Percentiles rank a stretch among this genome's conserved stretches.
These are phyloP conservation scores for Acanthurus tractus DNA, from an alignment of 2,797 vertebrate species.

Conservation along the genomic window DNA sequence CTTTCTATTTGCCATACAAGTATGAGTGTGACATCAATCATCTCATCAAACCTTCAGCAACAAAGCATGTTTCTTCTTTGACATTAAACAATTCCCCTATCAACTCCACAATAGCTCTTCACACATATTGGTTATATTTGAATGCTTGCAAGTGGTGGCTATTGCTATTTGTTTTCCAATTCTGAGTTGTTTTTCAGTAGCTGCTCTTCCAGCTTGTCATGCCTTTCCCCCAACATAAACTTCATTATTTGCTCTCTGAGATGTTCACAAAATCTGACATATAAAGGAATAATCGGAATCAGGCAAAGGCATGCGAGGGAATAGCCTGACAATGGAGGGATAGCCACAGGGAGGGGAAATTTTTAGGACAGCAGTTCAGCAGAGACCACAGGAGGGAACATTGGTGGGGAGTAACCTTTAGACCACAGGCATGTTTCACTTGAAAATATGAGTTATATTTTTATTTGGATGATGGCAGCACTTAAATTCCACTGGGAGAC, in stretches of 20 bases:
- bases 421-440: constrained; percentile 58
- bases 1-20: too few species aligned
- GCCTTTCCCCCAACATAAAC: not conserved
- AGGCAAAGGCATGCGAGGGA: constrained; percentile 17
- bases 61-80: too few species aligned
- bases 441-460: constrained; percentile 54
- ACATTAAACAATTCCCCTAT: not conserved
- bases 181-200: not conserved
- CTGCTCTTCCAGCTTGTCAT: not conserved
- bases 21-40: too few species aligned
- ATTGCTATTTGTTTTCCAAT: not conserved
- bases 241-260: constrained; percentile 12
- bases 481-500: constrained; percentile 50
- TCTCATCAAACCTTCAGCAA: too few species aligned
- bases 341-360: constrained; percentile 47
- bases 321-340: constrained; percentile 36
- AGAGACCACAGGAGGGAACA: constrained; percentile 47
- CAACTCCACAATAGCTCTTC: not conserved
- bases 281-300: constrained; percentile 21
- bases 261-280: constrained; percentile 38
- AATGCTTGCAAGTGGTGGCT: not conserved
- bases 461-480: constrained; percentile 59
- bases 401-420: constrained; percentile 64
- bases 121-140: not conserved
- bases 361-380: constrained; percentile 53